Percentiles rank a stretch among this genome's conserved stretches.
Evolutionary conservation across 2,888 invertebrate genomes (phyloP).

Genomic region (Clivina fossor): DNA sequence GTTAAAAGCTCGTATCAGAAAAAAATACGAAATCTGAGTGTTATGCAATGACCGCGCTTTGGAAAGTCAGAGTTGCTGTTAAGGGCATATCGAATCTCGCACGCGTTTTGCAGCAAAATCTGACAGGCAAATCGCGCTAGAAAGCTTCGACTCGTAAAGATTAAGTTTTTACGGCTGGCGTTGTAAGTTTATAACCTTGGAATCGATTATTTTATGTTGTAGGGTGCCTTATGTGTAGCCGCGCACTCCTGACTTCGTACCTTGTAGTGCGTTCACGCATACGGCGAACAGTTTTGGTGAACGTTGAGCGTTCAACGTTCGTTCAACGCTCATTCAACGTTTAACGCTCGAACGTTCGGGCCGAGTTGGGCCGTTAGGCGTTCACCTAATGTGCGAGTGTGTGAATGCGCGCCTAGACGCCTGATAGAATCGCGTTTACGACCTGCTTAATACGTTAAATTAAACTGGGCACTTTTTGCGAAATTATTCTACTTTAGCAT

Average conservation of each 20-base stretch:
- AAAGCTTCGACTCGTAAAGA: conserved; percentile 24
- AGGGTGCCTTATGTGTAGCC: conserved; percentile 3
- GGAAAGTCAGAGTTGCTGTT: background rate
- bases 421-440: conserved; percentile 26
- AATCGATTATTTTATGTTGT: conserved; percentile 24
- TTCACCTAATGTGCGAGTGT: no score
- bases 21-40: no score
- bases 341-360: no score
- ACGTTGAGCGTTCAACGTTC: no score
- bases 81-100: background rate
- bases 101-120: background rate
- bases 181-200: conserved; percentile 20
- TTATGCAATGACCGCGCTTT: background rate
- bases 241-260: background rate
- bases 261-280: no score
- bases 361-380: no score
- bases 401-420: background rate
- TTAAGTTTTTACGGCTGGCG: conserved; percentile 25
- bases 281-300: no score
- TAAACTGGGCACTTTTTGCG: conserved; percentile 28
- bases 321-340: no score
- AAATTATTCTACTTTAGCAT: conserved; percentile 23
- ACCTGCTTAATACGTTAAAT: conserved; percentile 30
- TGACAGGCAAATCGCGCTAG: conserved; percentile 25
- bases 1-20: no score